phyloP scores from a whole-genome alignment of 2,888 invertebrate species.

The Drosophila aldrichi region DNA sequence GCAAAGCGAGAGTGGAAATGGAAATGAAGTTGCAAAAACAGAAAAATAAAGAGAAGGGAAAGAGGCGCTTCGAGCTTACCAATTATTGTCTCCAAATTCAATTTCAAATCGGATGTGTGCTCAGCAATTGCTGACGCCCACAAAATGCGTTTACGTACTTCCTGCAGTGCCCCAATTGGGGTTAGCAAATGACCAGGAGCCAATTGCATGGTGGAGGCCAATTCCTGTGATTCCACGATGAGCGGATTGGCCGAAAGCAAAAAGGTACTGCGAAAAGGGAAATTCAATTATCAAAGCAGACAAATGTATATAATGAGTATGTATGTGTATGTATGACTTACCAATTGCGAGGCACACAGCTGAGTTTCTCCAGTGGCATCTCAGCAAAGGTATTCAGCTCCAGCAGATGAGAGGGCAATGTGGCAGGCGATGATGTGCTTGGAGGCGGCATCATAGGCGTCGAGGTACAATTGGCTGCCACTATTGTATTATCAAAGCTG shows the following conservation, averaged over 20 bases:
- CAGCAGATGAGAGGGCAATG: conserved; percentile 73
- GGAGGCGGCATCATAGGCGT: conserved; percentile 23
- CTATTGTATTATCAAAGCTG: conserved; percentile 54
- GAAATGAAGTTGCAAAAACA: conserved; percentile 49
- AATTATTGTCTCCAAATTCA: conserved; percentile 80
- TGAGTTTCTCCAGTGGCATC: conserved; percentile 78
- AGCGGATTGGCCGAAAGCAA: conserved; percentile 83
- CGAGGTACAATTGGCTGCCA: conserved; percentile 38
- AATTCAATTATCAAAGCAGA: conserved; percentile 3
- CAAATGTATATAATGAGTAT: neutral
- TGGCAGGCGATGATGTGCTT: conserved; percentile 16
- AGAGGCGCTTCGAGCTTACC: conserved; percentile 68
- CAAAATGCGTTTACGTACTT: conserved; percentile 82
- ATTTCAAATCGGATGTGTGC: conserved; percentile 80
- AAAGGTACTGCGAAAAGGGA: conserved; percentile 63
- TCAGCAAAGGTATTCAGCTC: conserved; percentile 82
- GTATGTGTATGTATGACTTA: too few species aligned
- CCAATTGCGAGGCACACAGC: conserved; percentile 77
- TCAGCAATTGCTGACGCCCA: conserved; percentile 83
- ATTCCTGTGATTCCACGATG: conserved; percentile 80
- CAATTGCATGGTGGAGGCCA: conserved; percentile 82
- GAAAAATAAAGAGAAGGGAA: conserved; percentile 5
- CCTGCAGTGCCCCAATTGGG: conserved; percentile 82
- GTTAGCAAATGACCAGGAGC: conserved; percentile 83
- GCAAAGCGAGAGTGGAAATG: conserved; percentile 26